Percentiles rank a stretch among this genome's conserved stretches.
These are phyloP conservation scores for Atherinosoma microstoma DNA, from an alignment of 2,797 vertebrate genomes.

Conservation along the genomic window DNA sequence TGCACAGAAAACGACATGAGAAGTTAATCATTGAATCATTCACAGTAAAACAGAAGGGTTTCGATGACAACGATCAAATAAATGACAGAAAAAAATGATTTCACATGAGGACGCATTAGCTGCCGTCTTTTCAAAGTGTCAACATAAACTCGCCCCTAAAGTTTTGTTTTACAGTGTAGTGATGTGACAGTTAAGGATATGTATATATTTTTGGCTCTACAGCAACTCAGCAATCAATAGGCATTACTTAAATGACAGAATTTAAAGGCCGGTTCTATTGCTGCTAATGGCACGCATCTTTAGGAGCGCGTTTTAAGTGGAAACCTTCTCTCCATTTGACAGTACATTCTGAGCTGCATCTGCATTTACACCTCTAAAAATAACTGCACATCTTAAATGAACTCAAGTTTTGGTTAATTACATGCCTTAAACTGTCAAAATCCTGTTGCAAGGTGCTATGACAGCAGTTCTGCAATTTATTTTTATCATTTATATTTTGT, in stretches of 20 bases:
- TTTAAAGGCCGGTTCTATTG: constrained; percentile 13
- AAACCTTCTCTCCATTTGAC: constrained; percentile 2
- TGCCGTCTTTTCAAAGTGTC: too few relatives aligned
- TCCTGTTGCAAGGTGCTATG: neutral
- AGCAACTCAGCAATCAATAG: neutral
- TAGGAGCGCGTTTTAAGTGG: neutral
- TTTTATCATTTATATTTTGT: neutral
- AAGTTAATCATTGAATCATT: constrained; percentile 12
- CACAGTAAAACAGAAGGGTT: neutral
- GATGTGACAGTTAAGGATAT: neutral
- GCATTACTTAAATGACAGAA: neutral
- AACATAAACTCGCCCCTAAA: too few relatives aligned
- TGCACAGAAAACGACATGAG: neutral
- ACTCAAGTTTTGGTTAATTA: neutral
- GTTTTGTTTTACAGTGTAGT: neutral
- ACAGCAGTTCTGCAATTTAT: too few relatives aligned
- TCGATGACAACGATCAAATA: constrained; percentile 9
- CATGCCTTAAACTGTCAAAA: neutral
- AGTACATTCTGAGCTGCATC: neutral
- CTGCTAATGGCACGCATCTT: neutral
- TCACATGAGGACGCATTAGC: neutral
- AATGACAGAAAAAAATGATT: constrained; percentile 3
- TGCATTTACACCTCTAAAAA: neutral
- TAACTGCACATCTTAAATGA: neutral
- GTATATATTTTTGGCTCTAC: neutral